Evolutionary conservation across 2,797 vertebrate genomes (phyloP), one percentile per base, ranked within the genome.

Genomic region (Glyptemys insculpta): DNA sequence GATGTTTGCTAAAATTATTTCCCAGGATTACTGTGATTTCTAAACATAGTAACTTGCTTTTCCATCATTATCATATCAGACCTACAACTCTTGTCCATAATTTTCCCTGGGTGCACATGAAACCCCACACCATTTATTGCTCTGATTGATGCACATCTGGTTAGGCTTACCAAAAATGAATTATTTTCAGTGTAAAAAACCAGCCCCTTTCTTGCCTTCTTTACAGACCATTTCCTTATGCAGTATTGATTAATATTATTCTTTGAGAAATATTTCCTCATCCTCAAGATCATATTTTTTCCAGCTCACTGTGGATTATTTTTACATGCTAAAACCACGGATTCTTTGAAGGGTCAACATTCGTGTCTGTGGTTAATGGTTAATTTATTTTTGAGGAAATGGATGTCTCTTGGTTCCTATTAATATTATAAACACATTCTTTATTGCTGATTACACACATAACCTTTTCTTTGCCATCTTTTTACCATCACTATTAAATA

Each of bases 131-230:
- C 11, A 81, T 91, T 93, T 92, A 83, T 93, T 53, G 34, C 79
- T 91, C 31, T 88, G 86, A 85, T 59, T 0, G 0, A 44, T 23
- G 21, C 21, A 56, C 83, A 91, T 91, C 79, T 96, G 44, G 44
- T 93, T 87, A 53, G 3, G 25, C 3, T 95, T 94, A 52, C 90
- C 93, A 82, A 81, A 10, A 87, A 74, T 65, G 5, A 94, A 9
- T 44, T 83, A 29, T 94, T 96, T 96, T 83, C 53, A 53, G 12
- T 62, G 41, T 91, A 87, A 88, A 74, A 94, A 93, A 79, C 78
- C 94, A 27, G 68, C 14, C 34, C 44, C 4, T 65, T n/a, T 9
- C 29, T 65, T n/a, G 16, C 3, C 34, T 18, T 49, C 29, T 29
- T 62, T 95, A 85, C 41, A 85, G 52, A 41, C 88, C 54, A 34